Evolutionary conservation across 2,888 invertebrate genomes (phyloP), one percentile per base, ranked within the genome.

Genomic region (Sipha maydis): DNA sequence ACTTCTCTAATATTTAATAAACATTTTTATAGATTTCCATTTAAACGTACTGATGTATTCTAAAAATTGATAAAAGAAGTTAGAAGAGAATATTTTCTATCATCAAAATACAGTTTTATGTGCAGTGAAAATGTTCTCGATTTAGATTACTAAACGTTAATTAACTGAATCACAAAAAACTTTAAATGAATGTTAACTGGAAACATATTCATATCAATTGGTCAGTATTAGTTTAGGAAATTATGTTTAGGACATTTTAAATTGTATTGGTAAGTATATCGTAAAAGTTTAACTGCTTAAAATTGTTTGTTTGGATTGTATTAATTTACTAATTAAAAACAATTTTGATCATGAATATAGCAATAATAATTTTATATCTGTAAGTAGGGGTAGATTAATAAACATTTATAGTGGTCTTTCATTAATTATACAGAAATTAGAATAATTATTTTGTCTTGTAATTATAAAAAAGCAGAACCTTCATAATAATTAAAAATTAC

Each of bases 311-410:
- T 3, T 8, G 8, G 67, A 67, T 4, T 73, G 73, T 34, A 34
- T 34, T 73, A 34, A 73, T 34, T 21, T 76, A 38, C 4, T 76
- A 11, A 3, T 76, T 41, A 31, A 76, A 76, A 76, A 76, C 41
- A 31, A 11, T 25, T 41, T 76, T 31, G 41, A 76, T 25, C 48
- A 76, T 17, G 48, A 48, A 48, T 76, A 76, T 34, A n/a, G 48
- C n/a, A 48, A 76, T 48, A 48, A 48, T 48, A 14, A 21, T 48
- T 76, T 76, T 76, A 76, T 48, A 38, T 76, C 41, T 3, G 48
- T 76, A n/a, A 76, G 14, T 76, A n/a, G 48, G 21, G 48, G 48
- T 11, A 76, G 48, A 76, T 76, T 76, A 76, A 76, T 76, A n/a
- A 48, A 38, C 14, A 48, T 25, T 28, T 76, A n/a, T n/a, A n/a